Base-by-base conservation (phyloP, 2,113 vertebrate species). In the Megaceryle maxima region DNA sequence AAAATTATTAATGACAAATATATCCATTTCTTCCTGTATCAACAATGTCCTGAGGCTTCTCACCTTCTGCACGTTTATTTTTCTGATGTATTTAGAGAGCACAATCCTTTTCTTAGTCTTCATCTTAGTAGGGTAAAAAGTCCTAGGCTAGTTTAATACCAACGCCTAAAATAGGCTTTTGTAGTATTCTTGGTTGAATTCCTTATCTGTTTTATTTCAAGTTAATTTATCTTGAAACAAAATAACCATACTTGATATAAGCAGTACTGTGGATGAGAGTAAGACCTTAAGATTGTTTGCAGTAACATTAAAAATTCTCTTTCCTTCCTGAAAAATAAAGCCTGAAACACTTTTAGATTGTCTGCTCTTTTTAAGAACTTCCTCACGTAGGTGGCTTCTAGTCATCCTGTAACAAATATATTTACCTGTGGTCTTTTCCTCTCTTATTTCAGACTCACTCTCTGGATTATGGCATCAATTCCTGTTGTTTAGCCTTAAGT, bases 401-500 rank as follows among this genome's bases (percentile, higher is more conserved):
- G 83, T 91, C 69, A 75, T 56, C 39, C 24, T 87, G 35, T 89
- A 91, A 72, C 43, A 70, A 37, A 78, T 75, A 60, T 21, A 95
- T 89, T 94, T 92, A 68, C 60, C 21, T 41, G 39, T 25, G 37
- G 63, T 86, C 26, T 88, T 95, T 84, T 91, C 28, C 46, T 90
- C 53, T 84, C 17, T 25, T 92, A 28, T 68, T 97, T 94, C 83
- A 84, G 33, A 96, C 33, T 89, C 51, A 51, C 25, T 7, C 35
- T 89, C 56, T 84, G 29, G 37, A 84, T 60, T 94, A 60, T 84
- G 43, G 73, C 56, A 88, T 48, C 39, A 78, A 15, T 84, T 92
- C 62, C 73, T 91, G 51, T 91, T 92, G 76, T 91, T 96, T 82
- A 78, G 29, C 60, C 29, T 75, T 51, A 88, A 83, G 69, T 95